phyloP scores from a whole-genome alignment of 2,888 invertebrate genomes.

The Drosophila picticornis region DNA sequence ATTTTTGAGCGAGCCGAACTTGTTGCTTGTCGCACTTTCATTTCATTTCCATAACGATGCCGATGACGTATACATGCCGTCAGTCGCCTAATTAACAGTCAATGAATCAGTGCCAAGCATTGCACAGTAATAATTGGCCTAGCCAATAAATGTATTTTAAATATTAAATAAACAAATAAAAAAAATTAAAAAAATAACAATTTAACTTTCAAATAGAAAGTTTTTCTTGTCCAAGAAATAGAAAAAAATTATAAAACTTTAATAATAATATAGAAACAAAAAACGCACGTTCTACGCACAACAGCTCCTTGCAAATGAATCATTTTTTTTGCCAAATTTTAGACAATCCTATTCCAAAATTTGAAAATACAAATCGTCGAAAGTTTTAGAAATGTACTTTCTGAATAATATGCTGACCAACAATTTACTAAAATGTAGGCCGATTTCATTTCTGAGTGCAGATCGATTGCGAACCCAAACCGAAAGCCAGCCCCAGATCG shows the following conservation, averaged over 20 bases:
- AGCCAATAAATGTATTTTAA: background rate
- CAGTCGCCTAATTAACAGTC: constrained; percentile 61
- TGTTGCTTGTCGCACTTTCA: constrained; percentile 71
- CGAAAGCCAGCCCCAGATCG: background rate
- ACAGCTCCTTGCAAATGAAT: background rate
- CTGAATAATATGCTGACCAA: background rate
- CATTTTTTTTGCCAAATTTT: background rate
- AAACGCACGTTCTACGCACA: background rate
- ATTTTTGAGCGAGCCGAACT: constrained; percentile 66
- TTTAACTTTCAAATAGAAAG: too few species aligned
- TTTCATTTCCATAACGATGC: constrained; percentile 61
- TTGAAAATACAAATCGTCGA: background rate
- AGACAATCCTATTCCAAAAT: background rate
- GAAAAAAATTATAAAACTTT: too few species aligned
- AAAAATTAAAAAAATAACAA: too few species aligned
- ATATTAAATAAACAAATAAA: background rate
- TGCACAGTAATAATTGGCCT: background rate
- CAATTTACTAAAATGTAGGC: background rate
- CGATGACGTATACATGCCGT: constrained; percentile 70
- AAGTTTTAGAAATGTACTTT: background rate
- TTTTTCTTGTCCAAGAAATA: too few species aligned
- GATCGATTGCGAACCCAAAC: constrained; percentile 11
- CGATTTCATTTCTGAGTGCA: background rate
- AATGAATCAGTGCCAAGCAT: constrained; percentile 58
- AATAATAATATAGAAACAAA: too few species aligned